phyloP scores from a whole-genome alignment of 2,113 vertebrate species.

The Corythaixoides concolor region DNA sequence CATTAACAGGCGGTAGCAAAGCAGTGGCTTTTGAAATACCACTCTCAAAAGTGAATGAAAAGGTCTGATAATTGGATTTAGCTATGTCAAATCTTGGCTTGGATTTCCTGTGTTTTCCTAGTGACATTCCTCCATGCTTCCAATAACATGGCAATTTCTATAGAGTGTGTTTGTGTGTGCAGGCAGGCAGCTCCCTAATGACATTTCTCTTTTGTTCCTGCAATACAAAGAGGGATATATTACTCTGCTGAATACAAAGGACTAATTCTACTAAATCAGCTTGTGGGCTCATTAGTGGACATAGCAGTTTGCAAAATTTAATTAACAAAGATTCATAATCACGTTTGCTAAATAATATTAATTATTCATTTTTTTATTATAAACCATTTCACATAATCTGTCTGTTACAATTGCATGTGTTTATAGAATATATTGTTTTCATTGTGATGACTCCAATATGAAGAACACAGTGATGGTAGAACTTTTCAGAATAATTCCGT shows the following conservation, averaged over 20 bases:
- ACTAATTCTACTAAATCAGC: constrained; percentile 45
- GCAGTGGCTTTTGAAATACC: background rate
- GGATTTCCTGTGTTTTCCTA: constrained; percentile 43
- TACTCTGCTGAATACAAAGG: background rate
- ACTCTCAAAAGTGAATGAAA: constrained; percentile 20
- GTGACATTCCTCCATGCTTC: constrained; percentile 22
- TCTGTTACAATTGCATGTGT: background rate
- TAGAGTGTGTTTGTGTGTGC: constrained; percentile 9
- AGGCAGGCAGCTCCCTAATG: background rate
- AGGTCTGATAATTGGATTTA: background rate
- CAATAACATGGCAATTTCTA: constrained; percentile 17
- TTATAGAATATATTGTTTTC: background rate
- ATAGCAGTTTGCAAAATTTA: constrained; percentile 20
- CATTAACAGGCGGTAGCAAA: background rate
- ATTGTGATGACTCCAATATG: background rate
- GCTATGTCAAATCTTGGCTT: constrained; percentile 23
- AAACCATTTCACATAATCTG: background rate
- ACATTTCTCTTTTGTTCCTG: constrained; percentile 41
- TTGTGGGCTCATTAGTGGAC: background rate
- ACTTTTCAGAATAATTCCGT: background rate
- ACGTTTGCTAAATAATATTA: background rate
- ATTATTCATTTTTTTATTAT: background rate
- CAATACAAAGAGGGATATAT: constrained; percentile 40
- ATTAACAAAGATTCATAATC: background rate
- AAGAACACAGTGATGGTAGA: background rate